Conservation (phyloP, 1,140 invertebrate species). For the Carposina sasakii region DNA sequence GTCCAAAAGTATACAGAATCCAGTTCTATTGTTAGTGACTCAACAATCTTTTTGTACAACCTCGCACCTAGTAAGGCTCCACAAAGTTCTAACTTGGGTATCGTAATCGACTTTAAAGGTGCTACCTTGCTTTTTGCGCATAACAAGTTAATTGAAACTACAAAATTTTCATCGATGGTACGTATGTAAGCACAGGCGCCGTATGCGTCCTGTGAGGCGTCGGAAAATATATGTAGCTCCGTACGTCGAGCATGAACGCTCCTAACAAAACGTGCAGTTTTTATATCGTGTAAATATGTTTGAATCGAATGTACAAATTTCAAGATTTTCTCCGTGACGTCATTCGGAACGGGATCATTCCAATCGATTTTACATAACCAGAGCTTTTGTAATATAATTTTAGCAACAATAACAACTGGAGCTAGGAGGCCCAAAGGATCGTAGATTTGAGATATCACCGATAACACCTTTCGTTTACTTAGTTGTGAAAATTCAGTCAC, state of each 20-base stretch:
- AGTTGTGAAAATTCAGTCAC: not conserved
- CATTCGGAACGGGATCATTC: conserved; percentile 36
- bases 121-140: conserved; percentile 25
- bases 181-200: conserved; percentile 11
- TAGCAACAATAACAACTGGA: conserved; percentile 32
- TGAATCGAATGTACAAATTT: not conserved
- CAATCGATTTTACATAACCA: conserved; percentile 33
- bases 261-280: not conserved
- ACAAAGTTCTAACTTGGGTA: conserved; percentile 63
- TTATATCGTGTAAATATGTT: not conserved
- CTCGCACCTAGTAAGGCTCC: conserved; percentile 46
- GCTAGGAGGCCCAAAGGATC: conserved; percentile 32
- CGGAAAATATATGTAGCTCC: conserved; percentile 14
- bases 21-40: too few species aligned
- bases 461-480: conserved; percentile 21
- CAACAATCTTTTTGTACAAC: conserved; percentile 30
- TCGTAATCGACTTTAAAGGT: conserved; percentile 24
- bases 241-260: not conserved
- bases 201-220: conserved; percentile 13
- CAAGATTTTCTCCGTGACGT: conserved; percentile 2
- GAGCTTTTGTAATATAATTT: conserved; percentile 40
- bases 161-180: not conserved
- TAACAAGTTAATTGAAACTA: conserved; percentile 6
- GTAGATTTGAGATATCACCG: conserved; percentile 22
- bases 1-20: too few species aligned